Conservation (phyloP, 2,797 vertebrate species). For the Anguilla marmorata region DNA sequence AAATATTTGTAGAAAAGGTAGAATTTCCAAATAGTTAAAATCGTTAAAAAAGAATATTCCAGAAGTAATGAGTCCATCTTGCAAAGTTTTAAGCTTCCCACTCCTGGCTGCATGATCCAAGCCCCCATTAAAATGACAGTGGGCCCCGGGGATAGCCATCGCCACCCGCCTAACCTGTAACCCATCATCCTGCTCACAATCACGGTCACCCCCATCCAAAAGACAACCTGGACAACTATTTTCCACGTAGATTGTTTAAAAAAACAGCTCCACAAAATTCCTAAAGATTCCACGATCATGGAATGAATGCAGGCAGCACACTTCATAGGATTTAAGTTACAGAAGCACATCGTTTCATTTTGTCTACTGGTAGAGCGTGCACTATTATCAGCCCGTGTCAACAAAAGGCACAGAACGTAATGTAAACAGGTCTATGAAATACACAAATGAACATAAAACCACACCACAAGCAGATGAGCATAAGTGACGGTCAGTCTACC, state of each 20-base stretch:
- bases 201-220: background rate
- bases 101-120: constrained; percentile 78
- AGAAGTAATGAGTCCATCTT: constrained; percentile 42
- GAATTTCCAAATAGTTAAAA: background rate
- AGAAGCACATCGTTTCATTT: too few relatives aligned
- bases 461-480: too few relatives aligned
- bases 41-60: background rate
- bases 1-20: background rate
- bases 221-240: background rate
- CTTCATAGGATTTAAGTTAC: too few relatives aligned
- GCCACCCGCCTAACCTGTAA: background rate
- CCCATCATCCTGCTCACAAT: background rate
- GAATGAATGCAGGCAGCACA: background rate
- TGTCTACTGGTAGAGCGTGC: too few relatives aligned
- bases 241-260: background rate
- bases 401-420: too few relatives aligned
- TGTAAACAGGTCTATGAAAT: too few relatives aligned
- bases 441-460: too few relatives aligned
- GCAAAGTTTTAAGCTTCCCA: constrained; percentile 85
- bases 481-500: too few relatives aligned
- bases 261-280: background rate
- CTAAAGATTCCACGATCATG: background rate
- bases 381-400: too few relatives aligned
- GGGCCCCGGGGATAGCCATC: background rate
- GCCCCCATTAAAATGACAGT: background rate